Conservation (phyloP, 1,140 invertebrate genomes). For the Drosophila nigrodunni region DNA sequence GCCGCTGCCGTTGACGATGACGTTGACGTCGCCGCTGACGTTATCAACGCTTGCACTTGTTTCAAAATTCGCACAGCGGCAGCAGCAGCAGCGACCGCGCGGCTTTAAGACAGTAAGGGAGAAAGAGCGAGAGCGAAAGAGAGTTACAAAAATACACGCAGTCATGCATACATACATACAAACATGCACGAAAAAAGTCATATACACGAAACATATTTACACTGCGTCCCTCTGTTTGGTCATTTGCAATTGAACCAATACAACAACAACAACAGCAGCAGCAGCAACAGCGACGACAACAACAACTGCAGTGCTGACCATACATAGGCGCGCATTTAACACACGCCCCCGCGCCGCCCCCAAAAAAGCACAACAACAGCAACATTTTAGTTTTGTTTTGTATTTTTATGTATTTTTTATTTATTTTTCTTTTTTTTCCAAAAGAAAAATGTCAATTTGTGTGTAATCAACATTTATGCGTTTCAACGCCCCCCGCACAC, state of each 20-base stretch:
- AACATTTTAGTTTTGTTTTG: constrained; percentile 5
- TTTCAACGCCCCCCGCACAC: constrained; percentile 58
- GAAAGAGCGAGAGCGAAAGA: background rate
- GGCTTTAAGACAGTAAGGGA: background rate
- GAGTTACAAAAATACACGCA: constrained; percentile 13
- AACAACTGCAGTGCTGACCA: constrained; percentile 35
- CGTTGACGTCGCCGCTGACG: constrained; percentile 2
- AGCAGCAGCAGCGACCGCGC: constrained; percentile 7
- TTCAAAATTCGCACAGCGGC: constrained; percentile 29
- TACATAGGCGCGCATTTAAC: constrained; percentile 54
- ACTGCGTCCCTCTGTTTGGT: constrained; percentile 54
- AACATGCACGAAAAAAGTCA: constrained; percentile 2
- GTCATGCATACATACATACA: background rate
- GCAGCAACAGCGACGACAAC: constrained; percentile 9
- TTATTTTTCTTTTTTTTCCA: constrained; percentile 13
- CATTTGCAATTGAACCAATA: constrained; percentile 60
- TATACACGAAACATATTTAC: constrained; percentile 45
- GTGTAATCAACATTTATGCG: constrained; percentile 79
- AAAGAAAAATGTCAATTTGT: constrained; percentile 63
- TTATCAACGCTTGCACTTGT: constrained; percentile 25
- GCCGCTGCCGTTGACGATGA: constrained; percentile 5
- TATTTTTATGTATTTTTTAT: background rate
- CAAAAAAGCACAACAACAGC: constrained; percentile 42
- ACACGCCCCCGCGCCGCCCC: constrained; percentile 44
- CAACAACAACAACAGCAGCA: constrained; percentile 42